Conservation (phyloP, 2,888 invertebrate species). For the Boloria euphrosyne region DNA sequence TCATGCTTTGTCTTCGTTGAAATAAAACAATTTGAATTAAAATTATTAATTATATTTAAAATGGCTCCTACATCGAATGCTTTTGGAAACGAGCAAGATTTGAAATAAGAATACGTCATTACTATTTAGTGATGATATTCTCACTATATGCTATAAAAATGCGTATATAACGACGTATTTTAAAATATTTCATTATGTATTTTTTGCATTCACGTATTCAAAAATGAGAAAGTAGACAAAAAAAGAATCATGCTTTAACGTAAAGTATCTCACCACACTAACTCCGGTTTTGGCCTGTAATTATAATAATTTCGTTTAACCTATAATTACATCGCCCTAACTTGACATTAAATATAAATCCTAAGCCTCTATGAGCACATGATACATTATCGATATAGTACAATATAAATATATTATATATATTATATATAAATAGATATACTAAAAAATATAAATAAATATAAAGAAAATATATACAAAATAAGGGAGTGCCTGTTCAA, state of each 20-base stretch:
- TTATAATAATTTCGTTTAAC: constrained; percentile 59
- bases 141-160: background rate
- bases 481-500: constrained; percentile 43
- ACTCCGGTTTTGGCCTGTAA: constrained; percentile 72
- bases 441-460: constrained; percentile 31
- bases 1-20: constrained; percentile 20
- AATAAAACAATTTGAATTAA: background rate
- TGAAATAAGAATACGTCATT: background rate
- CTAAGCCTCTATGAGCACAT: background rate
- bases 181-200: constrained; percentile 2
- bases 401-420: constrained; percentile 8
- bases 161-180: background rate
- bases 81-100: background rate
- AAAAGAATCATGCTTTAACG: constrained; percentile 62
- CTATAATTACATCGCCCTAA: constrained; percentile 39
- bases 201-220: constrained; percentile 16
- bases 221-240: constrained; percentile 28
- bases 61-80: background rate
- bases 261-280: constrained; percentile 74
- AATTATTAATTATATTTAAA: background rate
- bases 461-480: constrained; percentile 42
- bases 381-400: constrained; percentile 10
- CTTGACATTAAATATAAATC: constrained; percentile 26
- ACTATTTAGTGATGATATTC: no score
- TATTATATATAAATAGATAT: constrained; percentile 18